Evolutionary conservation across 2,113 vertebrate species (phyloP).

Genomic region (Nansenia antarctica): DNA sequence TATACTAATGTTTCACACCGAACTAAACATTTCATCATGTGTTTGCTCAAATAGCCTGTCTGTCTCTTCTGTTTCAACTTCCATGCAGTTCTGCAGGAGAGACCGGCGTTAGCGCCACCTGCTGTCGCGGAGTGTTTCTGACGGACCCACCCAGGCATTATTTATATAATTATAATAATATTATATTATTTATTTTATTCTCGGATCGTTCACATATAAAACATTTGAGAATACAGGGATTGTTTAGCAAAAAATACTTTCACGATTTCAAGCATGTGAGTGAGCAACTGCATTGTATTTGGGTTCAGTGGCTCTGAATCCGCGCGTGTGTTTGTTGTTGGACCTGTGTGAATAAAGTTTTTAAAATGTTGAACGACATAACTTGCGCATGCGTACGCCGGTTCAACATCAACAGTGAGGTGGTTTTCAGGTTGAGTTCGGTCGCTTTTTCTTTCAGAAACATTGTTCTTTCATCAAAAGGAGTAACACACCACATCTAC

Average conservation of each 20-base stretch:
- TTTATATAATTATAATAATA: background rate
- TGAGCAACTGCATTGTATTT: no score
- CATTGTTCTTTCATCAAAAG: background rate
- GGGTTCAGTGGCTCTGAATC: background rate
- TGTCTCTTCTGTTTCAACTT: background rate
- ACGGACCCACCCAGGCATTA: background rate
- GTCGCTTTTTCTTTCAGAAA: background rate
- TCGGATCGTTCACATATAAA: background rate
- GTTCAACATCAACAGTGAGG: background rate
- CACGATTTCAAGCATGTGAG: no score
- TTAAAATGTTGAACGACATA: background rate
- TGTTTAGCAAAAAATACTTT: background rate
- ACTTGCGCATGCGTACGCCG: background rate
- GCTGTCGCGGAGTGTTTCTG: background rate
- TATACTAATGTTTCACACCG: background rate
- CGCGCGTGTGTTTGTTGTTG: background rate
- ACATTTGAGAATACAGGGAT: background rate
- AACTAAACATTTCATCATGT: background rate
- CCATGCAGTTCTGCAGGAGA: no score
- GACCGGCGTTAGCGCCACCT: background rate
- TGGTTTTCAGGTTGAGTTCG: background rate
- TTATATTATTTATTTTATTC: background rate
- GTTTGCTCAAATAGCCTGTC: background rate
- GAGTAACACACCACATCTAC: constrained; percentile 1
- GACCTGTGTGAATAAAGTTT: background rate